Evolutionary conservation across 2,113 vertebrate species (phyloP).

Genomic region (Raja brachyura): DNA sequence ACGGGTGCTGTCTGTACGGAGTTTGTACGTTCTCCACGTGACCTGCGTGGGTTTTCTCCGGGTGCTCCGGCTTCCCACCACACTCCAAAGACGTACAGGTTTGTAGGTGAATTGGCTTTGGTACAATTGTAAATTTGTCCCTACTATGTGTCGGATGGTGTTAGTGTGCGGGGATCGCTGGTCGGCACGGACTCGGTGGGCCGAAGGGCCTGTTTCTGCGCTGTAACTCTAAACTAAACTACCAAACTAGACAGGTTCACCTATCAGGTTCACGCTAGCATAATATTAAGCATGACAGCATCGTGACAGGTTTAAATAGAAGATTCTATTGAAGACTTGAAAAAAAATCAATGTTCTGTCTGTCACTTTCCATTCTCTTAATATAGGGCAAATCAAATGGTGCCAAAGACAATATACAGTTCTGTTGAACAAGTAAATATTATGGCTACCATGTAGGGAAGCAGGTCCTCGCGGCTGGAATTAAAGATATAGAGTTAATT

Average conservation of each 20-base stretch:
- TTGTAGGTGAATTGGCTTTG: too few species aligned
- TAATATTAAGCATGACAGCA: not conserved
- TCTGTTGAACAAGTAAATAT: constrained; percentile 25
- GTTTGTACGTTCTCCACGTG: too few species aligned
- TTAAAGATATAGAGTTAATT: not conserved
- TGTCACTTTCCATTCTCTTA: constrained; percentile 25
- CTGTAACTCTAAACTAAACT: too few species aligned
- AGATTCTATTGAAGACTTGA: not conserved
- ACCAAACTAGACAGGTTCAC: not conserved
- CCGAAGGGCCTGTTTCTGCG: too few species aligned
- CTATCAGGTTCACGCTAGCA: not conserved
- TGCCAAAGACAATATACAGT: constrained; percentile 27
- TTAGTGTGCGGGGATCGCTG: too few species aligned
- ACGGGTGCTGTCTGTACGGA: too few species aligned
- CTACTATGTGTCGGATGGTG: too few species aligned
- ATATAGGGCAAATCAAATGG: not conserved
- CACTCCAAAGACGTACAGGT: too few species aligned
- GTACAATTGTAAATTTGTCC: too few species aligned
- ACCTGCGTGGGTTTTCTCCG: too few species aligned
- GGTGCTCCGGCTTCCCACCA: too few species aligned
- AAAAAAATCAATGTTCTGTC: not conserved
- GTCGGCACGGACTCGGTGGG: too few species aligned
- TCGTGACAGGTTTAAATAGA: not conserved
- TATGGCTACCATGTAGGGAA: constrained; percentile 21
- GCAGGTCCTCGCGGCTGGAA: not conserved